A percentile compares a stretch with the other conserved stretches of the same genome.
phyloP scores from a whole-genome alignment of 2,888 invertebrate species.

The Homarus gammarus region DNA sequence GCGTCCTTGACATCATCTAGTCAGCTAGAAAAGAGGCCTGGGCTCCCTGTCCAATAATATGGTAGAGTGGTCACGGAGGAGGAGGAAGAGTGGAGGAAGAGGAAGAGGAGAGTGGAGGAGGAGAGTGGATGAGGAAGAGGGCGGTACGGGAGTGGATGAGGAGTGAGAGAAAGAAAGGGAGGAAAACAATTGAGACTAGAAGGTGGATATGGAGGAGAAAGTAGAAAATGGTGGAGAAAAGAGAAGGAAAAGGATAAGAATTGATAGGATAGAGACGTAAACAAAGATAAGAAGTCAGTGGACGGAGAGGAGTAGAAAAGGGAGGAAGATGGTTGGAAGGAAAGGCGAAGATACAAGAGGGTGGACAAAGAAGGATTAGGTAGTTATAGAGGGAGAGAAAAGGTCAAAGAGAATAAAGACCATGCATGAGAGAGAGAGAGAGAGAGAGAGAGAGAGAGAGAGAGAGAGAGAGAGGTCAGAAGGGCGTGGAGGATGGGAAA shows the following conservation, averaged over 20 bases:
- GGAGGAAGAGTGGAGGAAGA: neutral
- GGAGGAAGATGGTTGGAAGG: no score
- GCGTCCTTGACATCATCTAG: slow-evolving; percentile 7
- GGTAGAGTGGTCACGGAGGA: slow-evolving; percentile 19
- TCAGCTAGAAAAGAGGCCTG: slow-evolving; percentile 17
- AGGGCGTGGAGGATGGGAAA: no score
- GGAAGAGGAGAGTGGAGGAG: neutral
- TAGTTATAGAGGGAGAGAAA: neutral
- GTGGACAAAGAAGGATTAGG: no score
- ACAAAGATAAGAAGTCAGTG: neutral
- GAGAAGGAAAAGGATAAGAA: neutral
- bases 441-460: neutral
- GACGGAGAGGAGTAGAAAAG: neutral
- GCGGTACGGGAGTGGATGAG: neutral
- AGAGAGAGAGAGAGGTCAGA: neutral
- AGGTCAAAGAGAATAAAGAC: neutral
- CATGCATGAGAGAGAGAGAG: neutral
- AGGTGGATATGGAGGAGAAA: neutral
- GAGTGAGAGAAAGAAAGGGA: no score
- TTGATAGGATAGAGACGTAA: neutral
- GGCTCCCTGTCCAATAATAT: slow-evolving; percentile 35
- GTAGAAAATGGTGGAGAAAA: neutral
- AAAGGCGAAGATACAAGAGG: neutral
- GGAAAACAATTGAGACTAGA: no score
- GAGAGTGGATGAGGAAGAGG: neutral